Percentiles rank a stretch among this genome's conserved stretches.
Evolutionary conservation across 2,888 invertebrate species (phyloP).

Genomic region (Sphinx pinastri): DNA sequence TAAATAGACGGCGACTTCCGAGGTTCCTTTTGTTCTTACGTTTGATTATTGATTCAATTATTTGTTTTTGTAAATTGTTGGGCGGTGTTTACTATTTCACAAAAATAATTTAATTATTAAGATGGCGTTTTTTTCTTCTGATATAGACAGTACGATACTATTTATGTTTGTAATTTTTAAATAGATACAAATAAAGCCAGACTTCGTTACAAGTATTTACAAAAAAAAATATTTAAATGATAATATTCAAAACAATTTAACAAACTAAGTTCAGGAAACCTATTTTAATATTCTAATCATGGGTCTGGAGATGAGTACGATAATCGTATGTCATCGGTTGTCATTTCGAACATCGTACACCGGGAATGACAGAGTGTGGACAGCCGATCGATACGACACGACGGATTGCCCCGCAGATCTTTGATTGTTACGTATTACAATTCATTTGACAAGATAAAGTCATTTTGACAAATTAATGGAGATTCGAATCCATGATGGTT

Average conservation of each 20-base stretch:
- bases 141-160: too few species aligned
- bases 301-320: conserved; percentile 29
- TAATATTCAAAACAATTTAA: not conserved
- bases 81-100: not conserved
- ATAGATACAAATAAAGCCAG: not conserved
- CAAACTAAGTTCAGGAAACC: not conserved
- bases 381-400: conserved; percentile 63
- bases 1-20: conserved; percentile 20
- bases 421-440: conserved; percentile 58
- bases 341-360: conserved; percentile 65
- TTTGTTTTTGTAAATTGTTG: not conserved
- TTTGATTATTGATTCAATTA: not conserved
- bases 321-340: conserved; percentile 53
- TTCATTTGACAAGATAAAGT: conserved; percentile 59
- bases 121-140: too few species aligned
- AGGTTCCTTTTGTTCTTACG: not conserved
- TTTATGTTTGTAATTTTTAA: too few species aligned
- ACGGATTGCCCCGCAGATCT: conserved; percentile 60
- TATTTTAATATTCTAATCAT: conserved; percentile 25
- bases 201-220: not conserved
- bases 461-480: conserved; percentile 58
- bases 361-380: conserved; percentile 69
- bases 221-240: not conserved
- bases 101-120: not conserved
- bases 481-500: conserved; percentile 40